These are phyloP conservation scores for Epinotia brunnichana DNA, from an alignment of 2,888 invertebrate genomes.

Conservation along the genomic window DNA sequence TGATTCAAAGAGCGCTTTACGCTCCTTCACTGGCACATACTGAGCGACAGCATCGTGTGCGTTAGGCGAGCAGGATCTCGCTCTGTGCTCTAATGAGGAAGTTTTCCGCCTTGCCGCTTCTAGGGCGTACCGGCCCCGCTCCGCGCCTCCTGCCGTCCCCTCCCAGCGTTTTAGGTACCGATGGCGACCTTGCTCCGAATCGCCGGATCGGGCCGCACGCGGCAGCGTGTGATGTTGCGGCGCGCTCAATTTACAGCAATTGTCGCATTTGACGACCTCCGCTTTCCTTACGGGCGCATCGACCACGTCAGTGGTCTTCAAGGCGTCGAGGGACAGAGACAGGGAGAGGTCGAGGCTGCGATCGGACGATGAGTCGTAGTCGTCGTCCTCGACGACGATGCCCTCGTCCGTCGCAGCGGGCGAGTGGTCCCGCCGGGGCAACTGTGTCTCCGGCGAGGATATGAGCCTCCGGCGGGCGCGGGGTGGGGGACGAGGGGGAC, in stretches of 20 bases:
- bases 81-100: slow-evolving; percentile 72
- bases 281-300: slow-evolving; percentile 75
- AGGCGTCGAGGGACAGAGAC: slow-evolving; percentile 79
- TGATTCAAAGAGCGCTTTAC: slow-evolving; percentile 88
- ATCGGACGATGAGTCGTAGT: slow-evolving; percentile 83
- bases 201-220: slow-evolving; percentile 70
- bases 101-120: slow-evolving; percentile 77
- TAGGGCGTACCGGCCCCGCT: slow-evolving; percentile 71
- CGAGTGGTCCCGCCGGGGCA: slow-evolving; percentile 74
- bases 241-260: slow-evolving; percentile 71
- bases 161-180: slow-evolving; percentile 79
- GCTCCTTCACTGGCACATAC: slow-evolving; percentile 88
- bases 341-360: slow-evolving; percentile 80
- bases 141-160: slow-evolving; percentile 72
- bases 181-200: slow-evolving; percentile 72
- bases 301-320: slow-evolving; percentile 75
- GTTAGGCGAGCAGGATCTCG: slow-evolving; percentile 79
- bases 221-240: slow-evolving; percentile 75
- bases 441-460: slow-evolving; percentile 71
- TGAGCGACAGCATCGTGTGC: slow-evolving; percentile 80
- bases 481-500: slow-evolving; percentile 76
- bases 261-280: slow-evolving; percentile 77
- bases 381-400: slow-evolving; percentile 82
- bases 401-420: slow-evolving; percentile 81
- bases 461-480: slow-evolving; percentile 74